A percentile compares a stretch with the other conserved stretches of the same genome.
Evolutionary conservation across 2,113 vertebrate genomes (phyloP).

Genomic region (Poicephalus meyeri): DNA sequence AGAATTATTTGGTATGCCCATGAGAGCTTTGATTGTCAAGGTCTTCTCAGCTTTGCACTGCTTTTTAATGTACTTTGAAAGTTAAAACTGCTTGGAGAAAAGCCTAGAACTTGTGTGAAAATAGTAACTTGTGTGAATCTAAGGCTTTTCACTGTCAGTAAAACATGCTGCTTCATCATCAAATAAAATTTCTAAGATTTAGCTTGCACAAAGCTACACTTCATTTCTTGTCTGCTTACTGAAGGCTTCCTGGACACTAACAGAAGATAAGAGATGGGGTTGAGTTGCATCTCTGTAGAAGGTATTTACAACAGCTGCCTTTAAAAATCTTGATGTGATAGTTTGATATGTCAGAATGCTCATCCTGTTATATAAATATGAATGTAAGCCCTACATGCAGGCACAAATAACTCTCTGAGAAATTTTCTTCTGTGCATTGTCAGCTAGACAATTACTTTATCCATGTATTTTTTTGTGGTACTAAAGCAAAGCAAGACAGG

Average conservation of each 20-base stretch:
- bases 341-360: slow-evolving; percentile 5
- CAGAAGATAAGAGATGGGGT: not conserved
- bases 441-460: not conserved
- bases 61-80: not conserved
- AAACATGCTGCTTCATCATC: not conserved
- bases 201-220: not conserved
- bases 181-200: not conserved
- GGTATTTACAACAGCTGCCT: not conserved
- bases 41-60: not conserved
- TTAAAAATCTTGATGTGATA: not conserved
- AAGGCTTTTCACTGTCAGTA: not conserved
- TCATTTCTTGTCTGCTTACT: not conserved
- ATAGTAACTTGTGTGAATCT: not conserved
- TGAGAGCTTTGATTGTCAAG: not conserved
- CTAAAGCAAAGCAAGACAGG: not conserved
- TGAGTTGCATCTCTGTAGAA: not conserved
- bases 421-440: not conserved
- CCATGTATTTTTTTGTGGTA: not conserved
- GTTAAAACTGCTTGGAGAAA: not conserved
- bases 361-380: not conserved
- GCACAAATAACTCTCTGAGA: not conserved
- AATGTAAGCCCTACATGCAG: not conserved
- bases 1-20: not conserved
- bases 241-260: not conserved
- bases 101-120: not conserved